Evolutionary conservation across 1,140 invertebrate genomes (phyloP).

Genomic region (Musca domestica): DNA sequence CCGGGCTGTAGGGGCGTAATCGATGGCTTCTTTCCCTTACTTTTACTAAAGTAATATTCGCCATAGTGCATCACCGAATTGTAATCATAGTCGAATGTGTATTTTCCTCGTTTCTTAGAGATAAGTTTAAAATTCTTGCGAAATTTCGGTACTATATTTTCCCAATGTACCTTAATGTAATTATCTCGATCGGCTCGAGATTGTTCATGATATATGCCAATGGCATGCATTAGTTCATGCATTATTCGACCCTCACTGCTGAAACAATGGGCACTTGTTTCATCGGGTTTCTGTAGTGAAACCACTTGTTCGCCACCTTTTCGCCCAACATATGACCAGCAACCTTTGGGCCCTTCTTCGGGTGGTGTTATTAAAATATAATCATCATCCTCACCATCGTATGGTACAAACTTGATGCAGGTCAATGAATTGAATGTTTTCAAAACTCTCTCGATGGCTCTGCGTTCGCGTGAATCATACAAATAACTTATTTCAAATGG

Average conservation of each 20-base stretch:
- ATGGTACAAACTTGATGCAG: conserved; percentile 69
- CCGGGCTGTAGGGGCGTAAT: conserved; percentile 60
- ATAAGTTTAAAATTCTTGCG: conserved; percentile 67
- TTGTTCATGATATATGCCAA: conserved; percentile 87
- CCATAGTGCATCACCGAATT: conserved; percentile 76
- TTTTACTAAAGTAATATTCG: conserved; percentile 56
- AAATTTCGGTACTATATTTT: conserved; percentile 68
- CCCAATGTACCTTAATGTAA: conserved; percentile 69
- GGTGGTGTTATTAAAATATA: conserved; percentile 70
- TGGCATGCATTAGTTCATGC: conserved; percentile 82
- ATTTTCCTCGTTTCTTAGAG: conserved; percentile 67
- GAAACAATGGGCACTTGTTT: conserved; percentile 61
- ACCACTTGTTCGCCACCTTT: conserved; percentile 58
- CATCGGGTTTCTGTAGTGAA: conserved; percentile 60
- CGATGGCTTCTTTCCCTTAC: conserved; percentile 52
- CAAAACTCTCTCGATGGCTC: conserved; percentile 62
- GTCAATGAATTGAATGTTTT: conserved; percentile 69
- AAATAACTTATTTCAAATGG: conserved; percentile 68
- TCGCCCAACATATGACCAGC: conserved; percentile 77
- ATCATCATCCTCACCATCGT: conserved; percentile 64
- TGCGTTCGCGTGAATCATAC: conserved; percentile 57
- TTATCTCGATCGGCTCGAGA: conserved; percentile 77
- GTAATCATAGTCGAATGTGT: conserved; percentile 68
- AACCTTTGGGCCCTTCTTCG: conserved; percentile 68
- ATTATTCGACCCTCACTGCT: conserved; percentile 71